Conservation (phyloP, 92 coral and sea anemone species). For the Diadumene lineata region DNA sequence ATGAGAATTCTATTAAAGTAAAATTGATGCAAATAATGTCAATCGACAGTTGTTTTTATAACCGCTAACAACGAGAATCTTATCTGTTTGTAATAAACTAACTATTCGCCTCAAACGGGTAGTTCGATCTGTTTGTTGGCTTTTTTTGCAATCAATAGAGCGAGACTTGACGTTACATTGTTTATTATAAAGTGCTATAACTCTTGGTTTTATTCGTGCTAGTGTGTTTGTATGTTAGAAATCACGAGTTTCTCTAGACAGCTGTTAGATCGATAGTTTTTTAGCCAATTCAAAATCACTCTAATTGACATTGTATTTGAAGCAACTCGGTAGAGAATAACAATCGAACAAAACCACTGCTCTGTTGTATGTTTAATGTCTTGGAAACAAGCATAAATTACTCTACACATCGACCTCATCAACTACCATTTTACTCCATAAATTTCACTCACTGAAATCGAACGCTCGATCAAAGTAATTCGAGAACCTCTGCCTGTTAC, state of each 20-base stretch:
- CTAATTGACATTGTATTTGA: not conserved
- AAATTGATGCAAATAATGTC: conserved; percentile 8
- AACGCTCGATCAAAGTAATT: not conserved
- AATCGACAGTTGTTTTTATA: not conserved
- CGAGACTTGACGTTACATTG: no score
- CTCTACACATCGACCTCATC: not conserved
- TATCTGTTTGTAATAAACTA: no score
- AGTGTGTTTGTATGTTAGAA: not conserved
- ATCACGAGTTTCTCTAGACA: not conserved
- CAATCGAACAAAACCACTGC: not conserved
- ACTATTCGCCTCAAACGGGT: no score
- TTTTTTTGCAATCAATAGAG: no score
- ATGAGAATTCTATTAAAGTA: not conserved
- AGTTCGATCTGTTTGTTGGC: no score
- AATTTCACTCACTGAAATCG: not conserved
- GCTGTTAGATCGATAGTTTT: conserved; percentile 1
- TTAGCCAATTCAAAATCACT: conserved; percentile 11
- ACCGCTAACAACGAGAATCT: not conserved
- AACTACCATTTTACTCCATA: not conserved
- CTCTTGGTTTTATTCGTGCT: no score
- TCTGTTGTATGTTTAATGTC: conserved; percentile 1
- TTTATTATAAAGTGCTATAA: no score
- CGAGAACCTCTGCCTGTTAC: not conserved
- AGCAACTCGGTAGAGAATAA: not conserved
- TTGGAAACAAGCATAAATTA: conserved; percentile 10